Base-by-base conservation (phyloP, 1,140 invertebrate species). In the Eupristina koningsbergeri region DNA sequence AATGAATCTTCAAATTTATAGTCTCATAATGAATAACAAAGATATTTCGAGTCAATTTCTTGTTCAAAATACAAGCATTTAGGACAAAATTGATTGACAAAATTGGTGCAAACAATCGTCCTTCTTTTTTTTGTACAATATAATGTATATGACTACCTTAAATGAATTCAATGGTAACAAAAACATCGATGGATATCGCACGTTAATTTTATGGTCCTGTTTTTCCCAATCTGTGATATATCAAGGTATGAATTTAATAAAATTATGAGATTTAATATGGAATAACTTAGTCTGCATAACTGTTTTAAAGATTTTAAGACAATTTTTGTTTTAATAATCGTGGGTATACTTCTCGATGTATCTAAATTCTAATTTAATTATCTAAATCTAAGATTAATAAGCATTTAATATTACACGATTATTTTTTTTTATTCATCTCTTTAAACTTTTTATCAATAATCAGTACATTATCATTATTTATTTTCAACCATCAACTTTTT, bases 101-200 rank as follows among this genome's bases (percentile, higher is more conserved):
- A 15, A 50, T 9, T 17, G 26, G 29, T 7, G 29, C 13, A 7
- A 64, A 29, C 29, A 22, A 3, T 45, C n/a, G n/a, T 15, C 26
- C 73, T 75, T 75, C 15, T 67, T 6, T 26, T 67, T 67, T 67
- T 79, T 64, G 26, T 45, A 58, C 67, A 22, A 47, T 26, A 29
- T 79, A 80, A 80, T 80, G 19, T 73, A 73, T 80, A 41, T 64
- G 81, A 73, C 81, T 74, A 83, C 64, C 81, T 73, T 31, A 45
- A 61, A 75, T 47, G 47, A 7, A 74, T 31, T 53, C 47, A 53
- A 39, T 81, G 31, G 9, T 64, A 47, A 58, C 58, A 26, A 74
- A 73, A 69, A 77, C 58, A 64, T 83, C 47, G 47, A 83, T 83
- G 71, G 75, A 53, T 71, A 31, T 22, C 41, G 13, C 47, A 15